These are phyloP conservation scores for Aricia agestis DNA, from an alignment of 1,140 invertebrate genomes.

Conservation along the genomic window DNA sequence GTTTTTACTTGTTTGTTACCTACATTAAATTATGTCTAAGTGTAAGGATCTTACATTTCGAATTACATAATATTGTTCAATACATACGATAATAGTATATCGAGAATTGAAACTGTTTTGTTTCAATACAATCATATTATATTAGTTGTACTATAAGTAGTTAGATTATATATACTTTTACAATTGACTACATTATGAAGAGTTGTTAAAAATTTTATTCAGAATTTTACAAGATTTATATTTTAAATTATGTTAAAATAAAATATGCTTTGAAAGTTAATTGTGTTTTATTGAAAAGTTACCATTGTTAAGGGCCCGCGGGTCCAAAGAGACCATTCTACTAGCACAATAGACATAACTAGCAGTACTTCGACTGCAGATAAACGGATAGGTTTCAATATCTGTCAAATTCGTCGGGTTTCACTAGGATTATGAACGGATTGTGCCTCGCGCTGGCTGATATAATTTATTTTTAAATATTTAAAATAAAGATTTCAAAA, in stretches of 20 bases:
- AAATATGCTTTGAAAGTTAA: constrained; percentile 50
- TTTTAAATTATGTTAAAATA: constrained; percentile 71
- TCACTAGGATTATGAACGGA: too few relatives aligned
- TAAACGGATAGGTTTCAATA: too few relatives aligned
- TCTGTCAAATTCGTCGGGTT: too few relatives aligned
- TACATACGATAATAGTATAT: background rate
- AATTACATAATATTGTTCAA: background rate
- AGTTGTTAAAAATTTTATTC: constrained; percentile 67
- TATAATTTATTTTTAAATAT: too few relatives aligned
- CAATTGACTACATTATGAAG: constrained; percentile 37
- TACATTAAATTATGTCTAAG: background rate
- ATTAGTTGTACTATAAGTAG: background rate
- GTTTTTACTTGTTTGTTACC: constrained; percentile 6
- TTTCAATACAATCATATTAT: background rate
- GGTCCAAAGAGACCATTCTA: too few relatives aligned
- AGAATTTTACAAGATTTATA: constrained; percentile 71
- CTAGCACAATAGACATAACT: too few relatives aligned
- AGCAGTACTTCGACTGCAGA: too few relatives aligned
- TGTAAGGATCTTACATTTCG: background rate
- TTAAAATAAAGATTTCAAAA: too few relatives aligned
- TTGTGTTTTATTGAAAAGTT: constrained; percentile 19
- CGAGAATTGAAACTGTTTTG: background rate
- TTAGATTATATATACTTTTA: constrained; percentile 35
- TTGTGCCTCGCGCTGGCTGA: too few relatives aligned
- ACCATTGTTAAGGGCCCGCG: background rate